Percentiles rank a stretch among this genome's conserved stretches.
Conservation (phyloP, 2,797 vertebrate species). For the Poecilia picta region DNA sequence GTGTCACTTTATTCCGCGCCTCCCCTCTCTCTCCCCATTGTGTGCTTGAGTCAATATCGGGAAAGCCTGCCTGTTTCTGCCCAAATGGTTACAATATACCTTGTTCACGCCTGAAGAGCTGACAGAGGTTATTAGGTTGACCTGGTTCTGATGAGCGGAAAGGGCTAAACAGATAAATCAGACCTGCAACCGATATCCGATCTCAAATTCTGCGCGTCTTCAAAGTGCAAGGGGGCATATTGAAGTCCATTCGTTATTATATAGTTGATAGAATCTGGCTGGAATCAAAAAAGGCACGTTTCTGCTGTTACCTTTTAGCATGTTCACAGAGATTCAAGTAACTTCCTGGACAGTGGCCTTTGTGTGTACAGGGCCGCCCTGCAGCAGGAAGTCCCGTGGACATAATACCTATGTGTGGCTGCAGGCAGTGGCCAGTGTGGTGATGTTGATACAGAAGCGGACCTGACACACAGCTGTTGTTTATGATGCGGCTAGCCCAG, state of each 20-base stretch:
- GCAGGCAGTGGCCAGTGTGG: slow-evolving; percentile 68
- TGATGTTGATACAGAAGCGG: slow-evolving; percentile 72
- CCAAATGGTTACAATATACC: slow-evolving; percentile 86
- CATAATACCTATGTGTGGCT: slow-evolving; percentile 74
- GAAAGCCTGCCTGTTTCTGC: slow-evolving; percentile 82
- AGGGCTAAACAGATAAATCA: slow-evolving; percentile 59
- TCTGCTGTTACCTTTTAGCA: slow-evolving; percentile 9
- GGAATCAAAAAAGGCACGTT: slow-evolving; percentile 8
- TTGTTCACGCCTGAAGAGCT: slow-evolving; percentile 82
- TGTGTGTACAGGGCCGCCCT: slow-evolving; percentile 53
- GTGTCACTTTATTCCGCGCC: slow-evolving; percentile 84
- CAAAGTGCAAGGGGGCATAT: slow-evolving; percentile 21
- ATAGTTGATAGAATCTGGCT: slow-evolving; percentile 26
- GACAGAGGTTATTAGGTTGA: slow-evolving; percentile 81
- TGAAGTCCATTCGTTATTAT: slow-evolving; percentile 37
- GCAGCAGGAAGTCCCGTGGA: slow-evolving; percentile 67
- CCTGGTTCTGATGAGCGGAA: slow-evolving; percentile 47
- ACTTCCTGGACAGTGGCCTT: slow-evolving; percentile 70
- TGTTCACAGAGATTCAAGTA: slow-evolving; percentile 34
- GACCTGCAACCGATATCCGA: slow-evolving; percentile 57
- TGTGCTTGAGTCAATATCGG: slow-evolving; percentile 82
- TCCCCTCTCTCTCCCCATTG: slow-evolving; percentile 72
- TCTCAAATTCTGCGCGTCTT: slow-evolving; percentile 49
- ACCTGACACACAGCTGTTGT: slow-evolving; percentile 76
- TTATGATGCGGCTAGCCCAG: slow-evolving; percentile 83